Percentiles rank a stretch among this genome's conserved stretches.
phyloP scores from a whole-genome alignment of 1,140 invertebrate species.

The Drosophila yakuba region DNA sequence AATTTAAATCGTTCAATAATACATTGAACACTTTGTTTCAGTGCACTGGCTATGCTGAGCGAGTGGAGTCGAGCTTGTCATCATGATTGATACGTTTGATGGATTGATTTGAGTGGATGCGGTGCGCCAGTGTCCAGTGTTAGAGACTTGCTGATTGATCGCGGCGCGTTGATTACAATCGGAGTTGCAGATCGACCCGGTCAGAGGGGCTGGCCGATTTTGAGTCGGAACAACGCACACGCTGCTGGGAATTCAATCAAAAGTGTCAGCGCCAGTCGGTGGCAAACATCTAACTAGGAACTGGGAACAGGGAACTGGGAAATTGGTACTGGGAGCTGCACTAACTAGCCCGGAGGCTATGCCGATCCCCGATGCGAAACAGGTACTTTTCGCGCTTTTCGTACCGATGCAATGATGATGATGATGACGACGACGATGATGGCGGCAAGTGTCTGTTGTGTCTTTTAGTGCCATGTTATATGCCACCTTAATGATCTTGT shows the following conservation, averaged over 20 bases:
- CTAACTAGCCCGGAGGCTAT: slow-evolving; percentile 62
- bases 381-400: slow-evolving; percentile 69
- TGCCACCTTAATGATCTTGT: slow-evolving; percentile 85
- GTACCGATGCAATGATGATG: slow-evolving; percentile 24
- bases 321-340: slow-evolving; percentile 17
- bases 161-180: slow-evolving; percentile 79
- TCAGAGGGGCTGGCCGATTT: slow-evolving; percentile 8
- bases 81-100: slow-evolving; percentile 84
- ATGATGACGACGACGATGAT: slow-evolving; percentile 26
- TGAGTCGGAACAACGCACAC: slow-evolving; percentile 55
- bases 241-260: slow-evolving; percentile 84
- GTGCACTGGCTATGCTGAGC: slow-evolving; percentile 12
- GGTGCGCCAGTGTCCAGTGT: slow-evolving; percentile 49
- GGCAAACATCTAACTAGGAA: slow-evolving; percentile 63
- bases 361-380: slow-evolving; percentile 63
- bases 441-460: slow-evolving; percentile 78
- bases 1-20: neutral
- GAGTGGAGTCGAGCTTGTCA: slow-evolving; percentile 64
- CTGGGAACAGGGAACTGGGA: neutral
- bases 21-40: neutral
- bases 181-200: slow-evolving; percentile 12
- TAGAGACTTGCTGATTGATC: slow-evolving; percentile 75
- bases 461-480: slow-evolving; percentile 84
- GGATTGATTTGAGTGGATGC: slow-evolving; percentile 77
- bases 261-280: slow-evolving; percentile 74